Evolutionary conservation across 1,140 invertebrate genomes (phyloP), one percentile per base, ranked within the genome.

Genomic region (Cherax quadricarinatus): DNA sequence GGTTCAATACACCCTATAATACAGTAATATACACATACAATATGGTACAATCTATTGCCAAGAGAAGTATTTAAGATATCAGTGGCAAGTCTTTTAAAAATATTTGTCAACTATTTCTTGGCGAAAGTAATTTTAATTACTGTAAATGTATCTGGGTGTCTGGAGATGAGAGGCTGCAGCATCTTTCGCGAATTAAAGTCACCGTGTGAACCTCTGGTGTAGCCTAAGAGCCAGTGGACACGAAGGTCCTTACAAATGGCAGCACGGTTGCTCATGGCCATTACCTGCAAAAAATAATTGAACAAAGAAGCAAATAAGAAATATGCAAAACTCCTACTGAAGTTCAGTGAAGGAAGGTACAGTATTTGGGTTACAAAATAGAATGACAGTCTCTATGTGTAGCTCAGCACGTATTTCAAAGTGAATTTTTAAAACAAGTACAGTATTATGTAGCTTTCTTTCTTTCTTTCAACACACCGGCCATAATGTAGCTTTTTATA

Each of bases 181-280:
- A 98, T 97, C 73, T 95, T 97, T 94, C 97, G 95, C 0, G 98
- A 99, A 95, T 97, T 98, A 0, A 95, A 94, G 93, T 96, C 95
- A 21, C 98, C 98, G 83, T 99, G 95, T 14, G 98, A 98, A 24
- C 98, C 98, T 92, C 99, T 96, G 80, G 97, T 98, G 95, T 97
- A 98, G 95, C 99, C 99, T 66, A 99, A 95, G 9, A 99, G 95
- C 93, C 99, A 96, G 94, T 97, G 97, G 0, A 99, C 96, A 94
- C 97, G 96, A n/a, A 99, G 95, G 12, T 94, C 94, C 91, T 53
- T 75, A 30, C 48, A 95, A 94, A 41, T 95, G 95, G 93, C 96
- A 95, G 88, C 95, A 95, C 85, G 95, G 94, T 94, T 95, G 94
- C 57, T 30, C 80, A 93, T 62, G 14, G 73, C 82, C 3, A 41